Evolutionary conservation across 2,797 vertebrate genomes (phyloP), one percentile per base, ranked within the genome.

Genomic region (Oceanodroma leucorhoa): DNA sequence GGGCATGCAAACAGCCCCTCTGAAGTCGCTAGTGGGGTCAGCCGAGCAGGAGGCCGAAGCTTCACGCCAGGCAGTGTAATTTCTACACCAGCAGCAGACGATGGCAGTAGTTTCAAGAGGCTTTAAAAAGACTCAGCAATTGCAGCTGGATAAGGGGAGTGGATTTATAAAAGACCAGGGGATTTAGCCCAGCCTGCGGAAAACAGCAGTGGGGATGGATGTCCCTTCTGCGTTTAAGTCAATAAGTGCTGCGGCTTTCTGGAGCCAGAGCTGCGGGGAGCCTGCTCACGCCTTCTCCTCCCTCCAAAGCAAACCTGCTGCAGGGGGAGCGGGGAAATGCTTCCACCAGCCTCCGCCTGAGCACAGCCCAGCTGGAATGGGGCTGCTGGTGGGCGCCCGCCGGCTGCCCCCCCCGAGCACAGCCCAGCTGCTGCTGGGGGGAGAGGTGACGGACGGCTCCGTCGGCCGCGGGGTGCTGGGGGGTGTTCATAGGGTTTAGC

Each of bases 221-320:
- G 62, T 81, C 54, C 46, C 51, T 79, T 86, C 58, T 55, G n/a
- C 0, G 0, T 36, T 67, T 60, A 77, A 2, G 9, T 93, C 91
- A 94, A 1, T 79, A 91, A 92, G 53, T 14, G 38, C 82, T 84
- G 53, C 36, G 6, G 71, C 71, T 94, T 94, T 82, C 80, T 93
- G 94, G 88, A 96, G 93, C 73, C 90, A 79, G 64, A 73, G 32
- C 89, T 46, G 79, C 65, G 50, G 83, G 84, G 89, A 91, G 64
- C 71, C 60, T 75, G 54, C 65, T 92, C 65, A 54, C 0, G 1
- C 57, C 62, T 91, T 81, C 50, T 43, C 61, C 79, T 90, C 62
- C 40, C 69, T 95, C 76, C 84, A 91, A 78, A 87, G 50, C 73
- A 95, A 96, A 89, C 69, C 58, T 88, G 65, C 65, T 86, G 85